Evolutionary conservation across 2,113 vertebrate species (phyloP), one percentile per base, ranked within the genome.

Genomic region (Apodemus sylvaticus): DNA sequence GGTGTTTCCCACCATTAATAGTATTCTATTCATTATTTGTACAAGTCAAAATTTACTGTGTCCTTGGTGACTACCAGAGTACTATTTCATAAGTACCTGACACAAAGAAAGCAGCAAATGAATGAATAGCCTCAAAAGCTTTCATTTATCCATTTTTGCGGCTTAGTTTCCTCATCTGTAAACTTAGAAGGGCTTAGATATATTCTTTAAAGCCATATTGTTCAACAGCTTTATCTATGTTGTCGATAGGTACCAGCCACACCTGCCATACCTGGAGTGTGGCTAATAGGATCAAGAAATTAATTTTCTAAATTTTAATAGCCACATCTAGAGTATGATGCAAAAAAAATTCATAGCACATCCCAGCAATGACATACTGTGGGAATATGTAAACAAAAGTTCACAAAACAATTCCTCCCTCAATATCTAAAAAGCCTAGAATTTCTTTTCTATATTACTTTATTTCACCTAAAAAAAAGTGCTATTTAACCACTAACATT

Each of bases 171-270:
- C 55, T 83, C n/a, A 10, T 29, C 58, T 62, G 3, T 24, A 97
- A 89, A 96, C 94, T 93, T 31, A 91, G 34, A 82, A 95, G 29
- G 17, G 42, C 53, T 91, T 92, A 94, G 58, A 83, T 83, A 92
- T 66, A 76, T 60, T 78, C 48, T 96, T 86, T 78, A 73, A 78
- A 90, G 76, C 31, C 96, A 3, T 26, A 92, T 17, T 58, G 29
- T 87, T 86, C 29, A 74, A 48, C 0, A 87, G 55, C 39, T 20
- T 73, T 94, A 20, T 55, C 45, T 94, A 68, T 26, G 64, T 11
- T 62, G 53, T 31, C 13, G 17, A 51, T 6, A 71, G 34, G 19
- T 42, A 71, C 39, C 68, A 91, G 31, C 22, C 34, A 83, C 22
- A 83, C 81, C 7, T 96, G n/a, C 36, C 58, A 55, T 42, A 62